A percentile compares a stretch with the other conserved stretches of the same genome.
Conservation (phyloP, 2,888 invertebrate genomes). For the Drosophila fungiperda region DNA sequence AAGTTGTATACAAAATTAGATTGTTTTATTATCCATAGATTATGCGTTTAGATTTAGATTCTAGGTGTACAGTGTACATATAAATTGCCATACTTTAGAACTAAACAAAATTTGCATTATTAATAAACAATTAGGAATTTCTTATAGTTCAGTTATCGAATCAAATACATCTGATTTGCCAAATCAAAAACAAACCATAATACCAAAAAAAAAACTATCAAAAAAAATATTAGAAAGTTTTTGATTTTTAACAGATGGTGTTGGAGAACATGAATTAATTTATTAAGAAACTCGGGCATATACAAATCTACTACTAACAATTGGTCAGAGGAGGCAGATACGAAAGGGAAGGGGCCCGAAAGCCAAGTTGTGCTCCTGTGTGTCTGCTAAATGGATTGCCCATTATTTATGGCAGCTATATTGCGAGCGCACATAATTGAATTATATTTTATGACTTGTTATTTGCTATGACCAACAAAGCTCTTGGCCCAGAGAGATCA, state of each 20-base stretch:
- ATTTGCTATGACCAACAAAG: conserved; percentile 57
- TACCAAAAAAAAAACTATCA: not conserved
- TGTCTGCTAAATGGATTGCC: conserved; percentile 26
- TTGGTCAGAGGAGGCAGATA: not conserved
- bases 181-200: not conserved
- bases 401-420: conserved; percentile 74
- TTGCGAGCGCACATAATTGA: conserved; percentile 74
- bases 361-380: conserved; percentile 36
- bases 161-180: not conserved
- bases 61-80: not conserved
- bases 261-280: not conserved
- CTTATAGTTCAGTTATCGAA: not conserved
- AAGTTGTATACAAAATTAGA: not conserved
- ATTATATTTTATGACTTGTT: conserved; percentile 57
- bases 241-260: not conserved
- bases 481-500: conserved; percentile 1
- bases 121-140: not conserved
- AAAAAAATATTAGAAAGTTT: not conserved
- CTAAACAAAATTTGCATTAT: not conserved
- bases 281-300: not conserved
- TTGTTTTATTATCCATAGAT: not conserved
- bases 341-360: not conserved
- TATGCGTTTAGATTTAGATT: too few species aligned
- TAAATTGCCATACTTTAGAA: not conserved
- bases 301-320: not conserved